Percentiles rank a stretch among this genome's conserved stretches.
Evolutionary conservation across 35 echinoderm and acorn worm genomes (phyloP).

Genomic region (Ophioderma brevispina): DNA sequence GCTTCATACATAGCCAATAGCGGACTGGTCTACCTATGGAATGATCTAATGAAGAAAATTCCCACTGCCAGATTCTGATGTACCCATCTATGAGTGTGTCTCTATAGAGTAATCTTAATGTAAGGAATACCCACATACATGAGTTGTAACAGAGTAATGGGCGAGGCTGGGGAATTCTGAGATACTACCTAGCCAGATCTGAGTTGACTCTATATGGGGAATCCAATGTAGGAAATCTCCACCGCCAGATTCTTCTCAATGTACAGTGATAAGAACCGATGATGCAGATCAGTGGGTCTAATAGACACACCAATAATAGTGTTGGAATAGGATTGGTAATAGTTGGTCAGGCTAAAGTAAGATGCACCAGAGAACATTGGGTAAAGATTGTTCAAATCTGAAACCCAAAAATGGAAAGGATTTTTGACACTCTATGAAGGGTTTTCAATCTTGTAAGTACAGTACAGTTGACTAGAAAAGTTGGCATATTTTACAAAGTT

Average conservation of each 20-base stretch:
- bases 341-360: constrained; percentile 51
- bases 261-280: constrained; percentile 56
- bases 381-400: constrained; percentile 64
- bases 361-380: constrained; percentile 74
- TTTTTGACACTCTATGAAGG: background rate
- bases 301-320: constrained; percentile 61
- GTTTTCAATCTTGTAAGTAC: background rate
- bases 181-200: too few relatives aligned
- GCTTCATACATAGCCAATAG: too few relatives aligned
- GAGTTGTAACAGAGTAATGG: too few relatives aligned
- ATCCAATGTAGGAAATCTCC: constrained; percentile 89
- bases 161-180: too few relatives aligned
- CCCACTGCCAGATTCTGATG: too few relatives aligned
- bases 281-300: constrained; percentile 34
- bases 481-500: too few relatives aligned
- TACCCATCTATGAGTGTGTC: too few relatives aligned
- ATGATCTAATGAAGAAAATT: too few relatives aligned
- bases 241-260: constrained; percentile 31
- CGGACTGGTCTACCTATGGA: too few relatives aligned
- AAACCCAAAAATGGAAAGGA: constrained; percentile 9
- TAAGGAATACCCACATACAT: too few relatives aligned
- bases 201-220: too few relatives aligned
- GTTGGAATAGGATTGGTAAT: constrained; percentile 13
- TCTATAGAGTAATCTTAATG: too few relatives aligned
- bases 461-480: background rate